phyloP scores from a whole-genome alignment of 2,888 invertebrate genomes.

The Elegia similella region DNA sequence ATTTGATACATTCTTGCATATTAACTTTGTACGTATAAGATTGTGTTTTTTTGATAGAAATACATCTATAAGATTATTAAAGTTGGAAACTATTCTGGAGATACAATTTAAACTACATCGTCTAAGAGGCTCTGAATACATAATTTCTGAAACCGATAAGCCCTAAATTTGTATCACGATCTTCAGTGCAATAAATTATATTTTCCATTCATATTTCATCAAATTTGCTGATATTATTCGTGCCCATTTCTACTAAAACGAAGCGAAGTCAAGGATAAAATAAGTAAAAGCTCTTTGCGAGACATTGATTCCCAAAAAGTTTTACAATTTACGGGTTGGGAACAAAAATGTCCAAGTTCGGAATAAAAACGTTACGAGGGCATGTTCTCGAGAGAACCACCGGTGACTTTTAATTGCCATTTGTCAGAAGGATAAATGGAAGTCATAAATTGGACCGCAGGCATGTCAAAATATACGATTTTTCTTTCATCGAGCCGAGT shows the following conservation, averaged over 20 bases:
- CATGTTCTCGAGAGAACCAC: slow-evolving; percentile 23
- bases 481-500: slow-evolving; percentile 68
- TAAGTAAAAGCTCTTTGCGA: slow-evolving; percentile 14
- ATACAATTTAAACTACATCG: neutral
- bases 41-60: too few relatives aligned
- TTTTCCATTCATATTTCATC: neutral
- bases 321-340: slow-evolving; percentile 29
- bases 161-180: slow-evolving; percentile 15
- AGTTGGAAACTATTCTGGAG: neutral
- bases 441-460: slow-evolving; percentile 63
- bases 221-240: neutral
- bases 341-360: slow-evolving; percentile 32
- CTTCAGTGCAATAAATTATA: neutral
- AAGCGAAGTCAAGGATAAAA: slow-evolving; percentile 16
- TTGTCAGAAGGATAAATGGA: slow-evolving; percentile 63
- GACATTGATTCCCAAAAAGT: slow-evolving; percentile 23
- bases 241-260: slow-evolving; percentile 9
- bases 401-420: slow-evolving; percentile 63
- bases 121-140: slow-evolving; percentile 8
- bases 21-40: too few relatives aligned
- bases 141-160: slow-evolving; percentile 13
- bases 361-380: slow-evolving; percentile 32
- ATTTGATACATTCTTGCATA: too few relatives aligned
- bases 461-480: slow-evolving; percentile 72
- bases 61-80: neutral